These are phyloP conservation scores for Trachelus troglodyta DNA, from an alignment of 2,888 invertebrate species.

Conservation along the genomic window DNA sequence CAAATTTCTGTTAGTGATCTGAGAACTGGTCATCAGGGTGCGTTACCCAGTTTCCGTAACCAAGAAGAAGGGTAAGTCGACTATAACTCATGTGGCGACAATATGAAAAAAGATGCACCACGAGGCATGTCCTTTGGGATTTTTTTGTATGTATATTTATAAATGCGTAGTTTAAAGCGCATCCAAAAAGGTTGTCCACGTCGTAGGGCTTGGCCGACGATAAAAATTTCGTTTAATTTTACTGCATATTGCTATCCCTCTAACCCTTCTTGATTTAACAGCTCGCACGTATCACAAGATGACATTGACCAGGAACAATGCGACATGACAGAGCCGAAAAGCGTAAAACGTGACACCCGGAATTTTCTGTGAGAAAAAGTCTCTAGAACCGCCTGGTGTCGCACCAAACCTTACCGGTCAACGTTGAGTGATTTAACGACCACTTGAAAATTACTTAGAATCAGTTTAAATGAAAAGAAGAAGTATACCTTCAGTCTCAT, in stretches of 20 bases:
- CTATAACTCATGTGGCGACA: no score
- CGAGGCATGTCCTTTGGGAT: neutral
- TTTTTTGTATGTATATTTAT: neutral
- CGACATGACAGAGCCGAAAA: neutral
- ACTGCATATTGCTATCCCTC: slow-evolving; percentile 40
- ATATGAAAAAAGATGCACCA: neutral
- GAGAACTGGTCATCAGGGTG: neutral
- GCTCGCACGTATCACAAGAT: neutral
- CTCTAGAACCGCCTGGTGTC: neutral
- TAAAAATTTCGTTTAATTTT: slow-evolving; percentile 52
- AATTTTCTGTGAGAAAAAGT: neutral
- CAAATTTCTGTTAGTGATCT: neutral
- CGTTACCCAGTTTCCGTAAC: no score
- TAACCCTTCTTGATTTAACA: neutral
- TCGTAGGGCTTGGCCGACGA: slow-evolving; percentile 14
- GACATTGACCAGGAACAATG: neutral
- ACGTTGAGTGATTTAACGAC: neutral
- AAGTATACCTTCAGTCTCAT: neutral
- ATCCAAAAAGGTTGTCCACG: neutral
- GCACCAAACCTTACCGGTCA: neutral
- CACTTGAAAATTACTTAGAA: neutral
- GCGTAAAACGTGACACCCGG: neutral
- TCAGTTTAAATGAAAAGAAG: neutral
- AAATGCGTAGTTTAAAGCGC: no score
- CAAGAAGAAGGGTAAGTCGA: no score